phyloP scores from a whole-genome alignment of 2,888 invertebrate species.

The Ophraella communa region DNA sequence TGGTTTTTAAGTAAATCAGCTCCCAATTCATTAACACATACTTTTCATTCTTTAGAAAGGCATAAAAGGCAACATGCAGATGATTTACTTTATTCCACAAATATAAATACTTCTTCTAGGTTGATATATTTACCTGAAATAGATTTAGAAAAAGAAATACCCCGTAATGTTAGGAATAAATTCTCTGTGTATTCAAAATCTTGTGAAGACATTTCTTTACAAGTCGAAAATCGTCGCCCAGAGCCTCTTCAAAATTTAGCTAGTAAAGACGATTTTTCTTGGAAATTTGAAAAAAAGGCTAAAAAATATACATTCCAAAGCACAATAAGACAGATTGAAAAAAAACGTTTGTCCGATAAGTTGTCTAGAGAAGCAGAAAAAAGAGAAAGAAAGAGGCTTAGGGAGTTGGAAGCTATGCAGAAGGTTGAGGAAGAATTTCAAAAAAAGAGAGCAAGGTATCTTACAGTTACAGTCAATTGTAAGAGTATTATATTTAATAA shows the following conservation, averaged over 20 bases:
- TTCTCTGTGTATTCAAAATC: slow-evolving; percentile 58
- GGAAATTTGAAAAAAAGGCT: slow-evolving; percentile 53
- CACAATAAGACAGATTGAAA: slow-evolving; percentile 81
- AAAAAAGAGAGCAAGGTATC: slow-evolving; percentile 72
- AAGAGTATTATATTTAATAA: not conserved
- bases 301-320: slow-evolving; percentile 85
- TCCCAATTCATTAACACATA: slow-evolving; percentile 77
- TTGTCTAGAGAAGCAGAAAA: slow-evolving; percentile 78
- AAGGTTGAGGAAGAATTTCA: slow-evolving; percentile 89
- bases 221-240: slow-evolving; percentile 49
- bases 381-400: slow-evolving; percentile 76
- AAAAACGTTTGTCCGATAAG: slow-evolving; percentile 75
- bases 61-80: slow-evolving; percentile 41
- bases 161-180: slow-evolving; percentile 30
- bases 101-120: slow-evolving; percentile 56
- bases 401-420: slow-evolving; percentile 83
- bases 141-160: slow-evolving; percentile 35
- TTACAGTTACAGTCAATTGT: not conserved
- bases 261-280: slow-evolving; percentile 32
- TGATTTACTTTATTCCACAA: slow-evolving; percentile 47
- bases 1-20: slow-evolving; percentile 85
- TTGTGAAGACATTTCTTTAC: slow-evolving; percentile 59
- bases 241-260: slow-evolving; percentile 56
- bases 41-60: slow-evolving; percentile 56
- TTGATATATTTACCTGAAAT: slow-evolving; percentile 78